Evolutionary conservation across 2,888 invertebrate species (phyloP), one percentile per base, ranked within the genome.

Genomic region (Drosophila yooni): DNA sequence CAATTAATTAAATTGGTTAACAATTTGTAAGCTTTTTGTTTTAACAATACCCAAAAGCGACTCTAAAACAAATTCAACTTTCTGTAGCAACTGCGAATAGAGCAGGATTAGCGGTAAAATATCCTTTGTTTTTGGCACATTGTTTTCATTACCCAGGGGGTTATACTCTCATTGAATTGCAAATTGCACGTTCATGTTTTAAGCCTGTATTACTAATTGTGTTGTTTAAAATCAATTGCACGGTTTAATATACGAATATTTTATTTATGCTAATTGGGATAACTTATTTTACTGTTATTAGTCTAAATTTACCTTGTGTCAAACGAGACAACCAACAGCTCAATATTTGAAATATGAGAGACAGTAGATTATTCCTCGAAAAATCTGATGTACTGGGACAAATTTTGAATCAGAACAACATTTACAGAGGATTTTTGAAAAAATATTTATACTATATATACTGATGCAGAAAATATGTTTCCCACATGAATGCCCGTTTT

Each of bases 1-100:
- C 79, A 79, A 72, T 83, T 83, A 83, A 83, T 83, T 83, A 83
- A 81, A 75, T 79, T 36, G 74, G 75, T 75, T 77, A 74, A 67
- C 71, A 70, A 75, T 63, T 81, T 61, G 60, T 33, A 57, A 66
- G 50, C 54, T 53, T 62, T 65, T 75, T 52, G 21, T 27, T 15
- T 38, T 38, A 27, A 43, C 48, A 38, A 34, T 15, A 15, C 50
- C 50, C 62, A 21, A 56, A 69, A 58, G 48, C 56, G 29, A 70
- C n/a, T 31, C 25, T 43, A 27, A 38, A 48, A 33, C 50, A 36
- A 54, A 54, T 52, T 29, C 25, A 34, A n/a, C 38, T n/a, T 15
- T 51, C 11, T 27, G 18, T 18, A 50, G 50, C 50, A 27, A 40
- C 33, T 21, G 38, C 54, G 57, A 62, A 57, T 48, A 51, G 53